Conservation (phyloP, 1,140 invertebrate species). For the Pseudobourletiella spinata region DNA sequence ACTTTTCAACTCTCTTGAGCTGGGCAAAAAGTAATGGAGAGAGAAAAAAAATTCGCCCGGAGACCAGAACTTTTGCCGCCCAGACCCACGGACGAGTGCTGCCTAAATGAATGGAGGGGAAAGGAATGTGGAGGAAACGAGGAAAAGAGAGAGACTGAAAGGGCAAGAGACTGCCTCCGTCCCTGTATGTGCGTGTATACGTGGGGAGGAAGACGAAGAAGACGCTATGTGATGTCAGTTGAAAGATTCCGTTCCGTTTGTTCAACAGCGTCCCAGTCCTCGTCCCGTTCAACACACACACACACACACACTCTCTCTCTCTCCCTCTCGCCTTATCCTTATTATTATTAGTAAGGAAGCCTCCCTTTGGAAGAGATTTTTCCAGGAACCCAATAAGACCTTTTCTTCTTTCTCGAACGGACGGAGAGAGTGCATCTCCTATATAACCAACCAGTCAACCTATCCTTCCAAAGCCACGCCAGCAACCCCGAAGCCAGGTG, state of each 20-base stretch:
- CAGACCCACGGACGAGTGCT: neutral
- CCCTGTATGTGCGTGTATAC: no score
- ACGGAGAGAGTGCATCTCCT: no score
- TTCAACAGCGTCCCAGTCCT: no score
- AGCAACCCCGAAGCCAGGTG: slow-evolving; percentile 9
- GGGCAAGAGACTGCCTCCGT: no score
- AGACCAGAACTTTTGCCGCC: slow-evolving; percentile 3
- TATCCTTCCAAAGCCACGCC: no score
- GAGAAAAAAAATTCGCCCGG: no score
- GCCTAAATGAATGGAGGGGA: slow-evolving; percentile 7
- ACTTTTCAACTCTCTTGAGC: no score
- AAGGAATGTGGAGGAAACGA: slow-evolving; percentile 12
- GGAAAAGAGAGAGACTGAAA: neutral
- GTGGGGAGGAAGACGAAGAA: no score
- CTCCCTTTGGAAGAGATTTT: slow-evolving; percentile 12
- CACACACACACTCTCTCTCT: no score
- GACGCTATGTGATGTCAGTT: slow-evolving; percentile 3
- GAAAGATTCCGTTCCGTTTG: slow-evolving; percentile 10
- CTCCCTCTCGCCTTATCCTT: neutral
- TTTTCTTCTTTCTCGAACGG: slow-evolving; percentile 17
- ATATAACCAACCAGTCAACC: slow-evolving; percentile 11
- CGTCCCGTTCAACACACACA: slow-evolving; percentile 9
- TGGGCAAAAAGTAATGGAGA: no score
- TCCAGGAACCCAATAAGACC: slow-evolving; percentile 15
- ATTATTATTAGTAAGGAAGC: slow-evolving; percentile 2